Evolutionary conservation across 2,888 invertebrate species (phyloP), one percentile per base, ranked within the genome.

Genomic region (Melanophora roralis): DNA sequence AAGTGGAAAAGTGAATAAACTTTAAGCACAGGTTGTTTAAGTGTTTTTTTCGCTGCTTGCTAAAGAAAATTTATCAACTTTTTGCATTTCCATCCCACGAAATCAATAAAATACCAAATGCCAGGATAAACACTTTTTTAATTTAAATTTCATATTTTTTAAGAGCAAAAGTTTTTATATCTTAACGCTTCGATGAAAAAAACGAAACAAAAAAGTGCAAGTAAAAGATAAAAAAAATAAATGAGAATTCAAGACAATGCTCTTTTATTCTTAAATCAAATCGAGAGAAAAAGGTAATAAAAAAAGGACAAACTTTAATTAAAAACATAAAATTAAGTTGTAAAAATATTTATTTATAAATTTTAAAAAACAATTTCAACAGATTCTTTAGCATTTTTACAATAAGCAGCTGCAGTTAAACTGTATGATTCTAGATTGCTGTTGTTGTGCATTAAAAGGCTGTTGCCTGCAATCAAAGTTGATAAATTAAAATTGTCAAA

Each of bases 11-110:
- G 45, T 62, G 55, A 55, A 73, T 57, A 65, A 69, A 78, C 38
- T 74, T 74, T 62, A 62, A 68, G 55, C 49, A 57, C 59, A 68
- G 51, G 51, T 65, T 59, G 23, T 34, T 9, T 49, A 21, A 21
- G 21, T 62, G 59, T 65, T 23, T 36, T 12, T 12, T 55, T 8
- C 34, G 27, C 64, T 75, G 67, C 45, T 59, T 68, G 43, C 38
- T 47, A 72, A 11, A 74, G 62, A 72, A 72, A 72, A 62, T 47
- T 72, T 72, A 36, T 72, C 72, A 72, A 75, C 79, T 75, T 60
- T 32, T 67, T 43, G 23, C 62, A 75, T 71, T n/a, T n/a, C n/a
- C n/a, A n/a, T n/a, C n/a, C n/a, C n/a, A n/a, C n/a, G n/a, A n/a
- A 79, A 72, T 74, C 79, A 62, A 71, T 71, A 65, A 71, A 53